phyloP scores from a whole-genome alignment of 2,888 invertebrate genomes.

The Hydropsyche betteni region DNA sequence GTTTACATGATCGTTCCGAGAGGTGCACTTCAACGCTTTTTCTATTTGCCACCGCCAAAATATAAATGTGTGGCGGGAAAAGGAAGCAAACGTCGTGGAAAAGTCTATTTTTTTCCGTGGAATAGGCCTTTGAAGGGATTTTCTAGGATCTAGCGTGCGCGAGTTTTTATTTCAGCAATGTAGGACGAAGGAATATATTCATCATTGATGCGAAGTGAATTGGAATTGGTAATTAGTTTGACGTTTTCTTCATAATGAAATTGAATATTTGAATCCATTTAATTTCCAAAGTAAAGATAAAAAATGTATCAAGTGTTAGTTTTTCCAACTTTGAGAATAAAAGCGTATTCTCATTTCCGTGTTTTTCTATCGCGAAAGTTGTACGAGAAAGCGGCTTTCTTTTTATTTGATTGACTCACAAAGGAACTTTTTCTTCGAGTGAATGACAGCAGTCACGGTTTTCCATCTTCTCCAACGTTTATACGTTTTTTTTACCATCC shows the following conservation, averaged over 20 bases:
- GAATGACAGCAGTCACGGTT: conserved; percentile 32
- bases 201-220: too few species aligned
- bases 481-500: not conserved
- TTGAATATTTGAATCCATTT: conserved; percentile 37
- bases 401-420: conserved; percentile 44
- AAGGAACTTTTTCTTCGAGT: conserved; percentile 41
- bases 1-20: conserved; percentile 46
- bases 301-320: too few species aligned
- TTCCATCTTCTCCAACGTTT: conserved; percentile 8
- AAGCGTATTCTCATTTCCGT: not conserved
- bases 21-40: not conserved
- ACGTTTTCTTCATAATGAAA: not conserved
- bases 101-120: not conserved
- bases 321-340: too few species aligned
- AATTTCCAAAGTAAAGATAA: too few species aligned
- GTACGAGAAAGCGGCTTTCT: conserved; percentile 10
- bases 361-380: conserved; percentile 4
- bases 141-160: too few species aligned
- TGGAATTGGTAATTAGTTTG: too few species aligned
- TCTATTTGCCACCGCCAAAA: conserved; percentile 1
- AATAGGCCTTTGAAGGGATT: too few species aligned
- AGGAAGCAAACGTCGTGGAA: not conserved
- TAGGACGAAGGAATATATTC: too few species aligned
- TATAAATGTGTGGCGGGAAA: too few species aligned
- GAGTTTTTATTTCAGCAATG: too few species aligned